Evolutionary conservation across 2,113 vertebrate genomes (phyloP).

Genomic region (Ochotona curzoniae): DNA sequence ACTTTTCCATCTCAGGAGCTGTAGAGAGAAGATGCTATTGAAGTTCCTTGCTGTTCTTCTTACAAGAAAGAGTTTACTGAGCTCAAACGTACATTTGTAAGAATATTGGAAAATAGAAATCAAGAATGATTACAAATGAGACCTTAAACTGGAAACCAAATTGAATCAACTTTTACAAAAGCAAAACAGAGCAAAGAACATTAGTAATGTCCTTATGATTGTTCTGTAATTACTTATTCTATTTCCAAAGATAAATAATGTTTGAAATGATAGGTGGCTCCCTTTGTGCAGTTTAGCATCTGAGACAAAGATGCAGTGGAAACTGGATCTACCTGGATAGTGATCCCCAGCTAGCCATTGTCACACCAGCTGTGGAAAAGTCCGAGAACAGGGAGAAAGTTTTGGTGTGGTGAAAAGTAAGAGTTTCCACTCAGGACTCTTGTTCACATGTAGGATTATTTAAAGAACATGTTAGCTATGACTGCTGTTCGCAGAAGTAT

Average conservation of each 20-base stretch:
- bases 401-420: not conserved
- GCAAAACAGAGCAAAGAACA: not conserved
- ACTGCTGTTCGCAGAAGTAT: not conserved
- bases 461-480: not conserved
- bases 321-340: not conserved
- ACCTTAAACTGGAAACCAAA: constrained; percentile 9
- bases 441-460: not conserved
- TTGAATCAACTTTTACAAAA: constrained; percentile 35
- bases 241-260: not conserved
- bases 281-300: not conserved
- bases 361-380: constrained; percentile 18
- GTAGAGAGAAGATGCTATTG: not conserved
- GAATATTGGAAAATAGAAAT: not conserved
- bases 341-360: not conserved
- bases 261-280: constrained; percentile 41
- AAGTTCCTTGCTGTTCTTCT: not conserved
- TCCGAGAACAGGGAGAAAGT: not conserved
- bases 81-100: not conserved
- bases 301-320: not conserved
- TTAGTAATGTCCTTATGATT: not conserved
- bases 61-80: not conserved
- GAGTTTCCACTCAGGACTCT: not conserved
- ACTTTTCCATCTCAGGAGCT: not conserved
- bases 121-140: not conserved
- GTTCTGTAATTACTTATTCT: not conserved